phyloP scores from a whole-genome alignment of 2,888 invertebrate species.

The Pterostichus niger region DNA sequence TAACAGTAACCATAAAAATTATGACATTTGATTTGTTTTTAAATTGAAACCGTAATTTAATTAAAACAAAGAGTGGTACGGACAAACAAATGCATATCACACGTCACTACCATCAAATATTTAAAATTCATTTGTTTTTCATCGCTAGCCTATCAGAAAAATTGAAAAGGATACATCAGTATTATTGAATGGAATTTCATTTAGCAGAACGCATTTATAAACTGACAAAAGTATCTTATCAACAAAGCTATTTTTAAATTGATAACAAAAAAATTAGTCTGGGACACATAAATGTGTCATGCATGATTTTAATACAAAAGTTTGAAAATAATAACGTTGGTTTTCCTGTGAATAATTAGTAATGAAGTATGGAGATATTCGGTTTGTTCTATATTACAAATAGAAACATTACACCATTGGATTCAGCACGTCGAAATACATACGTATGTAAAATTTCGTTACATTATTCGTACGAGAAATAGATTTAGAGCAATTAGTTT shows the following conservation, averaged over 20 bases:
- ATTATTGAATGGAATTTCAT: constrained; percentile 37
- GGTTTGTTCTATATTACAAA: no score
- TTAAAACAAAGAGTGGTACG: constrained; percentile 18
- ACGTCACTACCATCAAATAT: constrained; percentile 30
- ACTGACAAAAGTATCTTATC: constrained; percentile 27
- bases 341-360: no score
- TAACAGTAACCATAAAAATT: constrained; percentile 1
- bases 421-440: no score
- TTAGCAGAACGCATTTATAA: constrained; percentile 7
- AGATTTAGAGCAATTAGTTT: no score
- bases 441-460: no score
- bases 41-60: constrained; percentile 20
- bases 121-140: constrained; percentile 33
- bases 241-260: constrained; percentile 17
- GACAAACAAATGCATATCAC: constrained; percentile 13
- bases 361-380: no score
- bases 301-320: no score
- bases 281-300: no score
- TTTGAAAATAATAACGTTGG: no score
- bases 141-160: constrained; percentile 35
- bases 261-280: constrained; percentile 14
- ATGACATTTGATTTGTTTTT: constrained; percentile 30
- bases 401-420: no score
- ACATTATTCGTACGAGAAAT: no score
- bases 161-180: constrained; percentile 30